Conservation (phyloP, 92 coral and sea anemone species). For the Nematostella vectensis region DNA sequence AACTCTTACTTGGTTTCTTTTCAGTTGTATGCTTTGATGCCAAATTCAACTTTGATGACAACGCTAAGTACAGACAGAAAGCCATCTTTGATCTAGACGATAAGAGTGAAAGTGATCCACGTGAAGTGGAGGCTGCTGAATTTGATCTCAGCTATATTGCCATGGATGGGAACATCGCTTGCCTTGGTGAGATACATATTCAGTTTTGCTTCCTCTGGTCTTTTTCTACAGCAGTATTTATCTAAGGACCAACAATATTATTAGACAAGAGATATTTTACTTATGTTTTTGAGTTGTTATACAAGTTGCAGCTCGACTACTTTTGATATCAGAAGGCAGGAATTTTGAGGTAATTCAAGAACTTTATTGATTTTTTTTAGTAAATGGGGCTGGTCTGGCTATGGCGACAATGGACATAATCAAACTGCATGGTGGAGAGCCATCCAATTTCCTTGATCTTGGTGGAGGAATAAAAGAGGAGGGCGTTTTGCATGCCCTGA, state of each 20-base stretch:
- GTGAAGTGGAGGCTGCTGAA: slow-evolving; percentile 93
- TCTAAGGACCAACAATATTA: too few relatives aligned
- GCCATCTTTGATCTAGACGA: slow-evolving; percentile 88
- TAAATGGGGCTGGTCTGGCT: slow-evolving; percentile 97
- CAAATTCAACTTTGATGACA: slow-evolving; percentile 96
- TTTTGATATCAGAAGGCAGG: too few relatives aligned
- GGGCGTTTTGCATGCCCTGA: slow-evolving; percentile 88
- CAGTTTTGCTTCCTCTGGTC: too few relatives aligned
- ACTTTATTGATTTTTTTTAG: slow-evolving; percentile 19
- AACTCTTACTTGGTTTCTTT: too few relatives aligned
- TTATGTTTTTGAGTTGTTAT: too few relatives aligned
- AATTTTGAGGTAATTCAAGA: too few relatives aligned
- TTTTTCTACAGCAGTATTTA: background rate
- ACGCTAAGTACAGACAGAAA: slow-evolving; percentile 76
- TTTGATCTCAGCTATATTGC: slow-evolving; percentile 83
- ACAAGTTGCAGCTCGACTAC: too few relatives aligned
- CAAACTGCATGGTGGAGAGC: slow-evolving; percentile 85
- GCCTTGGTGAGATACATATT: slow-evolving; percentile 66
- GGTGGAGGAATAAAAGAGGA: slow-evolving; percentile 96
- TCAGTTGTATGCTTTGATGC: slow-evolving; percentile 96
- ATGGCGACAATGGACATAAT: slow-evolving; percentile 99
- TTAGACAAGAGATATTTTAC: too few relatives aligned
- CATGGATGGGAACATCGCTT: slow-evolving; percentile 95
- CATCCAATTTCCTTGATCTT: slow-evolving; percentile 92
- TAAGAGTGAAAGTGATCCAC: slow-evolving; percentile 83